Conservation (phyloP, 2,888 invertebrate genomes). For the Drosophila siamana region DNA sequence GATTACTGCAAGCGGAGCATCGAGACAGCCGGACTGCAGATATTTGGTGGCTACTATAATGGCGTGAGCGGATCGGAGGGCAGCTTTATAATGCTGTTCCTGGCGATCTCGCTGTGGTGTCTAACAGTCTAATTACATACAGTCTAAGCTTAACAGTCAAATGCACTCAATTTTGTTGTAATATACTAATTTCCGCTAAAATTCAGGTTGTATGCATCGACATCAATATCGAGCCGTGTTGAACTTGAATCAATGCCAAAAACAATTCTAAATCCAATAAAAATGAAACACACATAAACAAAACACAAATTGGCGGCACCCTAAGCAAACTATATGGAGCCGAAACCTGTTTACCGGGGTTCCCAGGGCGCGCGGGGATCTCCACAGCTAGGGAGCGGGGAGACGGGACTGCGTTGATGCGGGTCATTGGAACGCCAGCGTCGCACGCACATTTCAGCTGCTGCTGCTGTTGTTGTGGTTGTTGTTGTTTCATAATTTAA, state of each 20-base stretch:
- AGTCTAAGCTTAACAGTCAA: conserved; percentile 23
- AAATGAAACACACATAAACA: conserved; percentile 41
- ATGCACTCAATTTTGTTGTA: conserved; percentile 18
- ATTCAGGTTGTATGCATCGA: conserved; percentile 44
- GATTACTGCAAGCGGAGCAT: conserved; percentile 96
- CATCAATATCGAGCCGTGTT: conserved; percentile 38
- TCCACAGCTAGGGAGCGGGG: conserved; percentile 1
- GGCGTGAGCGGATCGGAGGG: conserved; percentile 81
- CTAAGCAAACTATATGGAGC: conserved; percentile 30
- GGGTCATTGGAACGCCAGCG: conserved; percentile 79
- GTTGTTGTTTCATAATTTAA: conserved; percentile 65
- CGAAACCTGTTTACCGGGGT: conserved; percentile 26
- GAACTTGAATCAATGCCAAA: conserved; percentile 82
- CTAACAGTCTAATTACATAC: neutral
- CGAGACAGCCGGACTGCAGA: conserved; percentile 94
- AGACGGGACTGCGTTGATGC: conserved; percentile 52
- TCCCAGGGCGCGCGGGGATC: conserved; percentile 6
- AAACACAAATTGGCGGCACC: conserved; percentile 62
- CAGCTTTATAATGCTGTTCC: conserved; percentile 30
- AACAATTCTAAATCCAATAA: conserved; percentile 57
- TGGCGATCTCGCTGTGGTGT: conserved; percentile 17
- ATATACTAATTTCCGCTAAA: conserved; percentile 60
- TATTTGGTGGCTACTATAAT: conserved; percentile 94
- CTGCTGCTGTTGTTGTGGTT: conserved; percentile 47
- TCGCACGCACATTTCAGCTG: conserved; percentile 76